phyloP scores from a whole-genome alignment of 2,113 vertebrate species.

The Lampris megalopsis region DNA sequence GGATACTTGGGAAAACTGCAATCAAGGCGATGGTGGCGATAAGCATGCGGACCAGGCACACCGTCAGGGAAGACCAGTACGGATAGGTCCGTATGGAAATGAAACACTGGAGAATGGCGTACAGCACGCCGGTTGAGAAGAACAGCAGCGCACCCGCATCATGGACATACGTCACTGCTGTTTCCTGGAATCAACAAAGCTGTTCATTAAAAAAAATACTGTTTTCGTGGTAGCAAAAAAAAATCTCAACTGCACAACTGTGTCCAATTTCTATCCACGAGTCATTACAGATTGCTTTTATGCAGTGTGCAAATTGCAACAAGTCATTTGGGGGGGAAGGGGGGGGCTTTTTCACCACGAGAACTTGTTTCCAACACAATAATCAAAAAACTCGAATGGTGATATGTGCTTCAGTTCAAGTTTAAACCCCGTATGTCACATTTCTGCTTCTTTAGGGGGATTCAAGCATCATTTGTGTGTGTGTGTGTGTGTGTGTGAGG shows the following conservation, averaged over 20 bases:
- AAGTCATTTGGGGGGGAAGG: no score
- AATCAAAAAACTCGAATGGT: no score
- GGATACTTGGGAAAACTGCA: constrained; percentile 92
- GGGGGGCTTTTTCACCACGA: no score
- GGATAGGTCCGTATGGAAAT: constrained; percentile 85
- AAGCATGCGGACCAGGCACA: constrained; percentile 74
- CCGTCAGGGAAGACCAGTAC: constrained; percentile 74
- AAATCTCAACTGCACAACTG: no score
- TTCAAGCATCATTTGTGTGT: no score
- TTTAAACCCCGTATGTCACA: no score
- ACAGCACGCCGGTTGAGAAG: constrained; percentile 85
- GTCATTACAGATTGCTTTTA: background rate
- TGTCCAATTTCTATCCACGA: background rate
- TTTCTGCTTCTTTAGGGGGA: no score
- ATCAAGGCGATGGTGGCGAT: constrained; percentile 81
- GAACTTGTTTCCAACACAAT: no score
- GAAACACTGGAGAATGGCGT: constrained; percentile 85
- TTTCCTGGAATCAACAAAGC: constrained; percentile 83
- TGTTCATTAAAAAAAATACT: background rate
- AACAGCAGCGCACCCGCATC: constrained; percentile 88
- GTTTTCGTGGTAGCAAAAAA: no score
- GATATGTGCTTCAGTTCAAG: no score
- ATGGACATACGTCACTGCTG: constrained; percentile 82
- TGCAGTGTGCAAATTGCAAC: background rate
- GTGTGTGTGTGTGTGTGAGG: no score